phyloP scores from a whole-genome alignment of 2,888 invertebrate genomes.

The Cryptocephalus primarius region DNA sequence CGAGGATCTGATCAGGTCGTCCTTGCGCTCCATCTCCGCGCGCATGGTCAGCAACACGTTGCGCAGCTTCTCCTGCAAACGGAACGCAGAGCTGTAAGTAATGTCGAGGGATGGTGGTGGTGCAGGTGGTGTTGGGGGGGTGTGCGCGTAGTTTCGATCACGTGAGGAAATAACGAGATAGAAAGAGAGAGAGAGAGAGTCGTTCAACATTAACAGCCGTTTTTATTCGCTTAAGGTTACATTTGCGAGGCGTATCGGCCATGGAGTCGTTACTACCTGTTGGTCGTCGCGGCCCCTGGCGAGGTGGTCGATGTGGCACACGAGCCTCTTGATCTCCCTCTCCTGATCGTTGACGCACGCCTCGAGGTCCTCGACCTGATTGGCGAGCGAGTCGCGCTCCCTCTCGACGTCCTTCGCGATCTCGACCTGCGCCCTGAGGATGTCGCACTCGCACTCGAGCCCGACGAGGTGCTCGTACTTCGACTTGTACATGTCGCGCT shows the following conservation, averaged over 20 bases:
- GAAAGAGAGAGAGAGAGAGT: no score
- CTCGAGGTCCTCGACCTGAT: conserved; percentile 44
- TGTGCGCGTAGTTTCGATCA: background rate
- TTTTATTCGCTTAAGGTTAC: no score
- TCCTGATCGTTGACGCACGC: conserved; percentile 46
- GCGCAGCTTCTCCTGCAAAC: conserved; percentile 25
- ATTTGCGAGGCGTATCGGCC: no score
- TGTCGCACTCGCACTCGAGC: conserved; percentile 26
- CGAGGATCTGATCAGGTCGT: conserved; percentile 24
- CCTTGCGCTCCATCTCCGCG: conserved; percentile 29
- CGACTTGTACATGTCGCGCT: conserved; percentile 31
- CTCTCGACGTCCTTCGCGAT: conserved; percentile 32
- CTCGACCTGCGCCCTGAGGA: conserved; percentile 25
- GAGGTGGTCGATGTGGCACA: conserved; percentile 42
- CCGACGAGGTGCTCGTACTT: conserved; percentile 27
- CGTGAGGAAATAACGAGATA: background rate
- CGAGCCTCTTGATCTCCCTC: conserved; percentile 45
- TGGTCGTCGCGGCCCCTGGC: conserved; percentile 29
- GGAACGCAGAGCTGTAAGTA: conserved; percentile 3
- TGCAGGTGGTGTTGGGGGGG: no score
- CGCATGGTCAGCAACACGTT: conserved; percentile 25
- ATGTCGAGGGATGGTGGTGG: no score
- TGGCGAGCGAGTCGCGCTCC: conserved; percentile 40
- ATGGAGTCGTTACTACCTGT: conserved; percentile 23
- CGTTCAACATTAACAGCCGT: no score